Base-by-base conservation (phyloP, 1,140 invertebrate genomes). In the Limonius californicus region DNA sequence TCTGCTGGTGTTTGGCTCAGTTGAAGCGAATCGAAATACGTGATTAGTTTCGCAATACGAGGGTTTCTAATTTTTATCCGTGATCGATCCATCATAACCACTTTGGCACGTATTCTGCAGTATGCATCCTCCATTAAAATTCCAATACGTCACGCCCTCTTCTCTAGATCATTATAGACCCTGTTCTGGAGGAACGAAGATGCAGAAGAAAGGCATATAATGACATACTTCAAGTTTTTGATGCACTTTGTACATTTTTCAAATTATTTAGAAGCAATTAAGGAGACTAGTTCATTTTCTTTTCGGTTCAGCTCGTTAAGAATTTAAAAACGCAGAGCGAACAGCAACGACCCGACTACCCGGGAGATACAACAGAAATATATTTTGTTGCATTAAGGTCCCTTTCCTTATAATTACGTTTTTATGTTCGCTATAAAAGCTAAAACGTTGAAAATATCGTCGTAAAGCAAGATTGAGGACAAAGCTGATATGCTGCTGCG, bases 21-120 rank as follows among this genome's bases (percentile, higher is more conserved):
- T 62, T 68, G 53, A 62, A 66, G 64, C 64, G 67, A 63, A 68
- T 63, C 54, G 62, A 54, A 62, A 65, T 68, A 68, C 67, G 67
- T 68, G 67, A 68, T 68, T 68, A 66, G 63, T 63, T 68, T 66
- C 35, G 64, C 57, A 66, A 68, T 63, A 59, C 23, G 57, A 57
- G 27, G 43, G 16, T 62, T 54, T 54, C 47, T 61, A 61, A 61
- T 61, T 61, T 61, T 61, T 61, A 61, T 54, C 59, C 15, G 27
- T 20, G 9, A 23, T 54, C 57, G 20, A 30, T 53, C 21, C 43
- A 35, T 59, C 18, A 59, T 59, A 30, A 50, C 45, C 20, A 50
- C 45, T 50, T 19, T 50, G 14, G n/a, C 45, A 50, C 45, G 45
- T 50, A 50, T 21, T 18, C 45, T 50, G 45, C n/a, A 50, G 16